A percentile compares a stretch with the other conserved stretches of the same genome.
Evolutionary conservation across 2,797 vertebrate species (phyloP).

Genomic region (Sebastes hubbsi): DNA sequence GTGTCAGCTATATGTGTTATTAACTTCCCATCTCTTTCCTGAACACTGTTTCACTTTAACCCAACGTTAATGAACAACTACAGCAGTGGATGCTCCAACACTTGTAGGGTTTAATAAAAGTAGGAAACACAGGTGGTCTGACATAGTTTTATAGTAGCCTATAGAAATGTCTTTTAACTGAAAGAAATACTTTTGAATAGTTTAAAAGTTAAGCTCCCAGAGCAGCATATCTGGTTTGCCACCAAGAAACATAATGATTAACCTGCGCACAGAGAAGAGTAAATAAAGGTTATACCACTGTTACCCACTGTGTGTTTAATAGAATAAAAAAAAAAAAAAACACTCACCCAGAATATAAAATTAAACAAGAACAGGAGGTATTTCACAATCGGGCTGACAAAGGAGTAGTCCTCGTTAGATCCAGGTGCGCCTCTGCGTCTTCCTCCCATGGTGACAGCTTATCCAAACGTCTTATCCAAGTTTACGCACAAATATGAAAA

Average conservation of each 20-base stretch:
- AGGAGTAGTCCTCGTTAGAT: slow-evolving; percentile 80
- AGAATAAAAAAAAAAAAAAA: not conserved
- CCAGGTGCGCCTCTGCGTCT: slow-evolving; percentile 53
- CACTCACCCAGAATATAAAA: slow-evolving; percentile 92
- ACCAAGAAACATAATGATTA: not conserved
- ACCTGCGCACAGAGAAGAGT: not conserved
- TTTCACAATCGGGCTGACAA: slow-evolving; percentile 89
- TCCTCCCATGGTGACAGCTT: slow-evolving; percentile 51
- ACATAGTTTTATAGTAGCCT: not conserved
- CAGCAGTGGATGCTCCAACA: not conserved
- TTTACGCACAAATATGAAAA: not conserved
- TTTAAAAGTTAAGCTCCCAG: not conserved
- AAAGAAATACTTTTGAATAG: not conserved
- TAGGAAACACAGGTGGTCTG: not conserved
- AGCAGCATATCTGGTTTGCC: not conserved
- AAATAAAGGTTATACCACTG: not conserved
- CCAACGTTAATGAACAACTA: slow-evolving; percentile 44
- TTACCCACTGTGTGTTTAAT: too few species aligned
- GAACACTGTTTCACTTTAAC: slow-evolving; percentile 5
- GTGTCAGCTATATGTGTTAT: not conserved
- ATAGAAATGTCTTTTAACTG: not conserved
- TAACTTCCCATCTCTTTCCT: not conserved
- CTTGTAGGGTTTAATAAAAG: not conserved
- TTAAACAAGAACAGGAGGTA: slow-evolving; percentile 93
- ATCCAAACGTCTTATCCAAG: not conserved